These are phyloP conservation scores for Metopia argyrocephala DNA, from an alignment of 2,888 invertebrate species.

Conservation along the genomic window DNA sequence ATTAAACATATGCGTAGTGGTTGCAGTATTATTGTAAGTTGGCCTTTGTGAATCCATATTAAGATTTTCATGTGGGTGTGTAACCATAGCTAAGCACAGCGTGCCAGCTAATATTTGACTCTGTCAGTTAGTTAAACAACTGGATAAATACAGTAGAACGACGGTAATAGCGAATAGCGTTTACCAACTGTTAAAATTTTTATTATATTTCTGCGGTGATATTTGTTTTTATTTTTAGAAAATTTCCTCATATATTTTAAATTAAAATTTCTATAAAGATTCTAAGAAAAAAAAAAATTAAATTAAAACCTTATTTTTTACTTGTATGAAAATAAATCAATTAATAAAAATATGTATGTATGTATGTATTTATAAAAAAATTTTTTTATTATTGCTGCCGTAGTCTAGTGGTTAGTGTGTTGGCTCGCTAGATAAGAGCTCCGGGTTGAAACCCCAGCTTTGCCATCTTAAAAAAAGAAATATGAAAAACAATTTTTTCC, in stretches of 20 bases:
- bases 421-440: too few species aligned
- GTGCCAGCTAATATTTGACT: background rate
- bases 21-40: constrained; percentile 36
- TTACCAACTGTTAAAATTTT: background rate
- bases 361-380: too few species aligned
- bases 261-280: constrained; percentile 13
- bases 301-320: background rate
- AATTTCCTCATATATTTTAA: background rate
- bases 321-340: background rate
- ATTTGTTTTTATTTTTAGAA: background rate
- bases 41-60: constrained; percentile 68
- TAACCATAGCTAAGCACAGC: constrained; percentile 69
- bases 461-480: too few species aligned
- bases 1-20: constrained; percentile 27
- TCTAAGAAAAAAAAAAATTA: constrained; percentile 5
- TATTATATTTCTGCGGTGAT: background rate
- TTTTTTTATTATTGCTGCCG: background rate
- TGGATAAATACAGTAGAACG: background rate
- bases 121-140: background rate
- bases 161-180: background rate
- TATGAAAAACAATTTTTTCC: too few species aligned
- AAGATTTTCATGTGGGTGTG: constrained; percentile 73
- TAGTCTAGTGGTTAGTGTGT: too few species aligned
- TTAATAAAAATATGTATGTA: background rate
- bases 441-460: too few species aligned